Percentiles rank a stretch among this genome's conserved stretches.
Conservation (phyloP, 2,797 vertebrate species). For the Adelosebastes latens region DNA sequence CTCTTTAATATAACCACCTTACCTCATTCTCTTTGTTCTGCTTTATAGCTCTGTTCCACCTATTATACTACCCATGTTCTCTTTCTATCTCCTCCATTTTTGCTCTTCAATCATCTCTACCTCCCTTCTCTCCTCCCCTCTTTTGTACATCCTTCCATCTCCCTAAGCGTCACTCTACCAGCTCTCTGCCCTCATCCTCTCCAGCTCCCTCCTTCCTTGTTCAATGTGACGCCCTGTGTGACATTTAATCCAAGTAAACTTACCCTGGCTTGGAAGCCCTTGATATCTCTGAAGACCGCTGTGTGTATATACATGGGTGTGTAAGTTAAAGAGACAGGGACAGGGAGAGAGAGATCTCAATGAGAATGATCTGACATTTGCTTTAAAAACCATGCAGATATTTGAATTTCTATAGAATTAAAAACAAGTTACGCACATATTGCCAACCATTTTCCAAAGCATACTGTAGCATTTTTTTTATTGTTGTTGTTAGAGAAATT, state of each 20-base stretch:
- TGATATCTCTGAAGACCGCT: neutral
- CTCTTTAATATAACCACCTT: slow-evolving; percentile 29
- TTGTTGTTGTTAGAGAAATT: neutral
- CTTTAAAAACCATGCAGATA: neutral
- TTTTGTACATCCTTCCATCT: slow-evolving; percentile 42
- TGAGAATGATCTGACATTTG: slow-evolving; percentile 5
- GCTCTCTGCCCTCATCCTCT: neutral
- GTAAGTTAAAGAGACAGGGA: neutral
- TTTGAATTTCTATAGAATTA: neutral
- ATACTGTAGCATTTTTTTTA: neutral
- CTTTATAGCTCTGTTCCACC: slow-evolving; percentile 21
- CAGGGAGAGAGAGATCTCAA: neutral
- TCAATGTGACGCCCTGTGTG: slow-evolving; percentile 48
- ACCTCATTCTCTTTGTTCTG: slow-evolving; percentile 37
- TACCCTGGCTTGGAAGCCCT: slow-evolving; percentile 21
- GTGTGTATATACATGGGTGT: neutral
- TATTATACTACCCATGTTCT: slow-evolving; percentile 13
- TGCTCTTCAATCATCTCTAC: neutral
- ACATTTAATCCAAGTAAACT: slow-evolving; percentile 70
- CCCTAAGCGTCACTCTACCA: neutral
- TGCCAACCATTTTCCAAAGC: neutral
- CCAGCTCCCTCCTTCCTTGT: neutral
- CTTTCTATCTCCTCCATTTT: slow-evolving; percentile 23
- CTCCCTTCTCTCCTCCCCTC: slow-evolving; percentile 30
- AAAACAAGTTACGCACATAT: neutral